Percentiles rank a stretch among this genome's conserved stretches.
phyloP scores from a whole-genome alignment of 2,888 invertebrate species.

The Archaeoteleia sp. region DNA sequence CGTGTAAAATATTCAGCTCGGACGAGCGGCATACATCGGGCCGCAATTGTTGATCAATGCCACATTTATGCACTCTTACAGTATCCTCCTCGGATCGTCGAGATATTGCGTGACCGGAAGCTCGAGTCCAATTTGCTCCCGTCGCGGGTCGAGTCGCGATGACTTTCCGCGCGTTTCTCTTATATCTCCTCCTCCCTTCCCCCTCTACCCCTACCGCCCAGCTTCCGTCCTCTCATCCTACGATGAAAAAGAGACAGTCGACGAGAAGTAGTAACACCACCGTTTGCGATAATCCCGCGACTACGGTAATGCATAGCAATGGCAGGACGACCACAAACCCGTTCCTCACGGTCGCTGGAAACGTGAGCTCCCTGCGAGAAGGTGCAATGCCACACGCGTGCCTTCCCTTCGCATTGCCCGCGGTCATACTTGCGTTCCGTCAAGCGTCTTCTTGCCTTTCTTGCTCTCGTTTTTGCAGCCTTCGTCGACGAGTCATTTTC shows the following conservation, averaged over 20 bases:
- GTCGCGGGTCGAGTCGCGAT: slow-evolving; percentile 7
- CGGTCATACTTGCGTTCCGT: no score
- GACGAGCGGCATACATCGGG: neutral
- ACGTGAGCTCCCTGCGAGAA: slow-evolving; percentile 62
- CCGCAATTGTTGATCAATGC: slow-evolving; percentile 21
- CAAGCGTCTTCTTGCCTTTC: no score
- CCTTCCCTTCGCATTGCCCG: slow-evolving; percentile 9
- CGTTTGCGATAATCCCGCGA: slow-evolving; percentile 57
- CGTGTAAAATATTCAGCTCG: slow-evolving; percentile 25
- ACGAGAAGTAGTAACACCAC: slow-evolving; percentile 22
- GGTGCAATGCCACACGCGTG: slow-evolving; percentile 50
- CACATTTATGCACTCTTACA: slow-evolving; percentile 7
- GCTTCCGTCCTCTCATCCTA: no score
- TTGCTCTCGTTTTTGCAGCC: no score
- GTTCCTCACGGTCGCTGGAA: slow-evolving; percentile 53
- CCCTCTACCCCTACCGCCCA: no score
- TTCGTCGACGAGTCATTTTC: no score
- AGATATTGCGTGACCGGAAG: slow-evolving; percentile 44
- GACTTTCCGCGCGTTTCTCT: no score
- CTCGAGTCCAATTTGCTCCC: slow-evolving; percentile 37
- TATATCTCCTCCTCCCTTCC: no score
- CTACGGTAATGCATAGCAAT: slow-evolving; percentile 64
- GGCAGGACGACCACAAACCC: slow-evolving; percentile 55
- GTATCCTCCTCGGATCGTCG: slow-evolving; percentile 15
- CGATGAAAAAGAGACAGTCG: slow-evolving; percentile 15